Evolutionary conservation across 37 sponge, comb jelly and placozoan species (phyloP).

Genomic region (Hexactinellida sp.): DNA sequence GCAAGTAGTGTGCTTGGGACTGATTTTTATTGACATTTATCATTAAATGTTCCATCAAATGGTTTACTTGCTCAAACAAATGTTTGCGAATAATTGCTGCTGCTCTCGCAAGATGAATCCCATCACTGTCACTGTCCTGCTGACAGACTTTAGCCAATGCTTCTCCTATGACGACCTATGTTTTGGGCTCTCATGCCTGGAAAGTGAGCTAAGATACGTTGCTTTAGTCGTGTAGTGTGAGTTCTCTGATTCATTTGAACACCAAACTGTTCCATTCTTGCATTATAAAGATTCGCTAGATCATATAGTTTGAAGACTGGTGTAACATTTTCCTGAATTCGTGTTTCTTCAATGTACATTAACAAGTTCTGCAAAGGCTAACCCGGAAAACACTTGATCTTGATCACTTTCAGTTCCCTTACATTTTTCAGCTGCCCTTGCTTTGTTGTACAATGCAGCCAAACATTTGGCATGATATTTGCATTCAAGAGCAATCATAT

Average conservation of each 20-base stretch:
- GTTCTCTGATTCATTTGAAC: no score
- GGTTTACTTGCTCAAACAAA: neutral
- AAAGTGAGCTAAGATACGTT: slow-evolving; percentile 20
- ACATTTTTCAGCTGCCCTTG: neutral
- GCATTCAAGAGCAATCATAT: neutral
- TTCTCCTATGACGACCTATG: slow-evolving; percentile 17
- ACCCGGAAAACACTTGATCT: neutral
- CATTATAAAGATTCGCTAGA: neutral
- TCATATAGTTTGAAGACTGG: slow-evolving; percentile 22
- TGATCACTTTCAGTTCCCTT: neutral
- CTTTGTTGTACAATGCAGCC: neutral
- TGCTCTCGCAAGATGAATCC: slow-evolving; percentile 22
- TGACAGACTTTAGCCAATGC: slow-evolving; percentile 30
- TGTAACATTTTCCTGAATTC: no score
- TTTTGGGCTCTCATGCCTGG: slow-evolving; percentile 23
- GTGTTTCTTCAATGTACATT: neutral
- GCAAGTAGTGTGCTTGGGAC: slow-evolving; percentile 19
- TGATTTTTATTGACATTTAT: no score
- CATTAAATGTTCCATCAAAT: no score
- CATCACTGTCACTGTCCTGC: slow-evolving; percentile 23
- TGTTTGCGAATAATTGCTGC: slow-evolving; percentile 12
- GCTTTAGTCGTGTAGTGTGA: neutral
- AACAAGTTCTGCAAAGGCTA: neutral
- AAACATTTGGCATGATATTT: neutral
- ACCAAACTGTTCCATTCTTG: slow-evolving; percentile 24